Evolutionary conservation across 2,113 vertebrate species (phyloP).

Genomic region (Jacana jacana): DNA sequence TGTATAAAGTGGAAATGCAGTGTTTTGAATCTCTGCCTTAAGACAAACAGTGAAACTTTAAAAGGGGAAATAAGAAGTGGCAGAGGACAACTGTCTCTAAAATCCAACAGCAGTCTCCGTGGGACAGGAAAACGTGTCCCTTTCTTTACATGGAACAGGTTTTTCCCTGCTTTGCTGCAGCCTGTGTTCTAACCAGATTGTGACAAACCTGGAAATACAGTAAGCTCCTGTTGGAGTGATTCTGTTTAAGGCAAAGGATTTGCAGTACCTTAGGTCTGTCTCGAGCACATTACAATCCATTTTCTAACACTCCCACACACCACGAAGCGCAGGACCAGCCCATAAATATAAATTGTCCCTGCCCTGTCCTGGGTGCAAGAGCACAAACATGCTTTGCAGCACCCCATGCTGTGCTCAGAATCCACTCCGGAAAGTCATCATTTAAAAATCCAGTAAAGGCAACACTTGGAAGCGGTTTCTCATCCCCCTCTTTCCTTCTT

Average conservation of each 20-base stretch:
- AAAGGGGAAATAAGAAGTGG: constrained; percentile 49
- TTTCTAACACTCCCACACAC: not conserved
- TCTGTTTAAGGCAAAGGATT: not conserved
- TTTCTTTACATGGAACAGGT: not conserved
- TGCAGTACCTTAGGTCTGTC: not conserved
- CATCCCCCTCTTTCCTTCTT: not conserved
- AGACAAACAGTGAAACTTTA: constrained; percentile 63
- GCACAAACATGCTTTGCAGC: not conserved
- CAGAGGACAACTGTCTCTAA: constrained; percentile 28
- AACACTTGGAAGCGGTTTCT: not conserved
- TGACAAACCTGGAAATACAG: not conserved
- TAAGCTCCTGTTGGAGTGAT: not conserved
- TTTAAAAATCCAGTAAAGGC: not conserved
- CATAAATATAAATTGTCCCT: not conserved
- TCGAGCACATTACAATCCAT: not conserved
- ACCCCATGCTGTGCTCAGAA: not conserved
- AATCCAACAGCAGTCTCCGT: not conserved
- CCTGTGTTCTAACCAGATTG: not conserved
- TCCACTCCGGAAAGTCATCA: not conserved
- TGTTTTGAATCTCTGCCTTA: constrained; percentile 47
- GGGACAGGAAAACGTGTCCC: not conserved
- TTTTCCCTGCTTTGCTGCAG: not conserved
- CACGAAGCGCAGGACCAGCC: not conserved
- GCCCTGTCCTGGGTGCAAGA: not conserved
- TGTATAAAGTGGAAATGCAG: constrained; percentile 35